Conservation (phyloP, 2,113 vertebrate genomes). For the Micronycteris hirsuta region DNA sequence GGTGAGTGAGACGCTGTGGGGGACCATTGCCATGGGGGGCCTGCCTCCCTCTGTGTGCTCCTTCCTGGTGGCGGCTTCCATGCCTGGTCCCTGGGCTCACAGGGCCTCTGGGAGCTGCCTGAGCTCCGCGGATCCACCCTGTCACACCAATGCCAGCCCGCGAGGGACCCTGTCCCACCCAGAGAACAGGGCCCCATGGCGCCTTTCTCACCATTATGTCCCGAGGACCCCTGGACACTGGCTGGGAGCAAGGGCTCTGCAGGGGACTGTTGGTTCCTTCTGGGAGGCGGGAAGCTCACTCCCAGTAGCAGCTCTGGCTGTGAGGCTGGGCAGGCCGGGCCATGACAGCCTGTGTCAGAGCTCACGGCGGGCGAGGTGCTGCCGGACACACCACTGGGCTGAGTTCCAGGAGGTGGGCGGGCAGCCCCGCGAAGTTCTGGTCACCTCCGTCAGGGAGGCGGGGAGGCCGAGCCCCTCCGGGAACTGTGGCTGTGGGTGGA, state of each 20-base stretch:
- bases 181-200: background rate
- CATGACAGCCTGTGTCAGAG: too few relatives aligned
- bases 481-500: accelerated
- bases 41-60: too few relatives aligned
- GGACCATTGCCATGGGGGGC: background rate
- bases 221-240: too few relatives aligned
- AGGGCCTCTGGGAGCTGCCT: background rate
- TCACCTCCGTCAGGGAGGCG: background rate
- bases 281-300: background rate
- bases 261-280: background rate
- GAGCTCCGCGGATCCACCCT: background rate
- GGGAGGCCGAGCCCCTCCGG: accelerated
- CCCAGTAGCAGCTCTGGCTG: background rate
- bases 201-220: background rate
- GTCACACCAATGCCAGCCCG: background rate
- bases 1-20: background rate
- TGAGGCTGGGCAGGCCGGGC: background rate
- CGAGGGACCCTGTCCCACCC: background rate
- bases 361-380: background rate
- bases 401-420: too few relatives aligned
- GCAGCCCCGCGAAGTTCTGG: background rate
- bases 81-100: background rate
- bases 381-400: background rate
- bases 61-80: background rate
- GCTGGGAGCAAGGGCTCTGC: background rate